These are phyloP conservation scores for Cyrtorhinus lividipennis DNA, from an alignment of 1,140 invertebrate genomes.

Conservation along the genomic window DNA sequence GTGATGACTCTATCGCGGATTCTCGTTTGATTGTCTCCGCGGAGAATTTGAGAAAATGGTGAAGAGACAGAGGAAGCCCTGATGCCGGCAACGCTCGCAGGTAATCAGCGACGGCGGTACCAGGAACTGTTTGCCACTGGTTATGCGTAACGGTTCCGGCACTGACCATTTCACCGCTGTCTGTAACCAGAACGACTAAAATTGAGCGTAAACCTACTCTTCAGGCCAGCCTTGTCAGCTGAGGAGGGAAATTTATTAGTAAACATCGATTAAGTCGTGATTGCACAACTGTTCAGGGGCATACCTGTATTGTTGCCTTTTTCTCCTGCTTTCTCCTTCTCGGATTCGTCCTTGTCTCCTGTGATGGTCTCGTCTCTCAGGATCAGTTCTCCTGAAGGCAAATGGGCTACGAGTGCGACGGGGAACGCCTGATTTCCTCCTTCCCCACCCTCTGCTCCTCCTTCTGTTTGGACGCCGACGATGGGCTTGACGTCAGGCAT, in stretches of 20 bases:
- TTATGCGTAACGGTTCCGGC: conserved; percentile 26
- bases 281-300: no score
- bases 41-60: conserved; percentile 71
- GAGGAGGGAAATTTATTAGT: no score
- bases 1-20: conserved; percentile 37
- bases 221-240: no score
- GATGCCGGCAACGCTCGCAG: conserved; percentile 54
- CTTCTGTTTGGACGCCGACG: conserved; percentile 11
- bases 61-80: conserved; percentile 56
- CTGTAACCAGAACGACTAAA: neutral
- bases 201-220: no score
- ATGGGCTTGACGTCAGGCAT: conserved; percentile 27
- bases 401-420: conserved; percentile 34
- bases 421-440: conserved; percentile 36
- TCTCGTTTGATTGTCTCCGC: conserved; percentile 61
- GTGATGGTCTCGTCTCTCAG: conserved; percentile 23
- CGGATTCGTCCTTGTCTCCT: conserved; percentile 25
- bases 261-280: no score
- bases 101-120: conserved; percentile 66
- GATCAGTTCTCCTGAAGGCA: conserved; percentile 29
- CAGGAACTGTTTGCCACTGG: conserved; percentile 55
- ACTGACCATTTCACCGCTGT: conserved; percentile 14
- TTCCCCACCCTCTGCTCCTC: conserved; percentile 19
- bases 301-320: conserved; percentile 18
- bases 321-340: conserved; percentile 26